Base-by-base conservation (phyloP, 2,797 vertebrate species). In the Orientallactaga sibirica region DNA sequence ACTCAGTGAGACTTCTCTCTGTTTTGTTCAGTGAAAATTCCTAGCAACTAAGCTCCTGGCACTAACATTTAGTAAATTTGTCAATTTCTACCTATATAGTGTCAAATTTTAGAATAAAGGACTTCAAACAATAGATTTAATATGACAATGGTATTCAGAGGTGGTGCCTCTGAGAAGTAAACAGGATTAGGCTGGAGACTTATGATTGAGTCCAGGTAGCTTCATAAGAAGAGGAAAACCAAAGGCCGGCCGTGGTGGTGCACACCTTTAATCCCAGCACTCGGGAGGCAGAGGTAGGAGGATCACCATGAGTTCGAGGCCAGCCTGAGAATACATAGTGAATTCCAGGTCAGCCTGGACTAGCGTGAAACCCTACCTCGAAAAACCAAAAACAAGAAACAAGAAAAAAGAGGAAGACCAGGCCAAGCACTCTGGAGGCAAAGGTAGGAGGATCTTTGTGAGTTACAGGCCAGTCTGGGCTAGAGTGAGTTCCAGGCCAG, bases 11-110 rank as follows among this genome's bases (percentile, higher is more conserved):
- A 29, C 41, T 76, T 90, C 85, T 77, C 24, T 85, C 82, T 70
- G 10, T 27, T 88, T 74, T 85, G 33, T 67, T 67, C 80, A 93
- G 0, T 91, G 61, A 80, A 93, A 92, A 91, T 76, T 66, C 82
- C 19, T n/a, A 61, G 43, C 29, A 83, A 88, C 79, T 90, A 78
- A 79, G 62, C 5, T 64, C 33, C 83, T 4, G 77, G 10, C 27
- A 82, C 43, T 94, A 89, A 89, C 29, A 74, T 33, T 75, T 61
- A 91, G n/a, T 88, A 91, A 71, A 86, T 74, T 76, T 80, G 68
- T 92, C 85, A 68, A 75, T 86, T 80, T 52, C 77, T 71, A 52
- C 41, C 41, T 41, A 67, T 62, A 70, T 4, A 62, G 8, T 75
- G 11, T 73, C 19, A 75, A 77, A n/a, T 75, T 92, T 90, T n/a